Base-by-base conservation (phyloP, 1,140 invertebrate species). In the Belonocnema kinseyi region DNA sequence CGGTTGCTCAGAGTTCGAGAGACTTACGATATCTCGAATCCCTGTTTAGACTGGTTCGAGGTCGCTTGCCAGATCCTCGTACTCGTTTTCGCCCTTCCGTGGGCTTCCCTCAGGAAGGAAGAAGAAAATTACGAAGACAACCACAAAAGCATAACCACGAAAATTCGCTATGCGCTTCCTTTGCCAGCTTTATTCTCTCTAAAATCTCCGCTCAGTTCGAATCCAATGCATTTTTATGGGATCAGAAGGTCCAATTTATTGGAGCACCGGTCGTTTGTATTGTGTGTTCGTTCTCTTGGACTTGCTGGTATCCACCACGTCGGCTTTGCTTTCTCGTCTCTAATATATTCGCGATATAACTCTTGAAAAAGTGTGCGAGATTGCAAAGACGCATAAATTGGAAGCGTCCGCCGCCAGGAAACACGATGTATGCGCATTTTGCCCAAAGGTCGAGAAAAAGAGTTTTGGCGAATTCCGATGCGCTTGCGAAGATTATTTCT, bases 151-250 rank as follows among this genome's bases (percentile, higher is more conserved):
- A 73, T 72, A 75, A 80, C 73, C 76, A 76, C 73, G 76, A 83
- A 84, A 82, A 88, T 87, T 88, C 83, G 73, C 78, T 85, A 85
- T 86, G 83, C 83, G 82, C 82, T 77, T 78, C 79, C 78, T 80
- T 73, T 72, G 84, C 79, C 70, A 77, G 74, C 74, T 83, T 83
- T 79, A 82, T 84, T 82, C 86, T 77, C 84, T 79, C 79, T 74
- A 70, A 73, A 81, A 78, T 81, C 58, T 54, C 58, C 26, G 53
- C 33, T 33, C 51, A 54, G 26, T 53, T 74, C 73, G 77, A 83
- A 85, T 84, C 79, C 86, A 88, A 89, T 89, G 87, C 87, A 90
- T 89, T 90, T 89, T 89, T 88, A 89, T 88, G 81, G 83, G 85
- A 86, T 88, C 85, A 83, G 82, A 79, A 80, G 78, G 79, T 84